Percentiles rank a stretch among this genome's conserved stretches.
Evolutionary conservation across 2,888 invertebrate genomes (phyloP).

Genomic region (Actias luna): DNA sequence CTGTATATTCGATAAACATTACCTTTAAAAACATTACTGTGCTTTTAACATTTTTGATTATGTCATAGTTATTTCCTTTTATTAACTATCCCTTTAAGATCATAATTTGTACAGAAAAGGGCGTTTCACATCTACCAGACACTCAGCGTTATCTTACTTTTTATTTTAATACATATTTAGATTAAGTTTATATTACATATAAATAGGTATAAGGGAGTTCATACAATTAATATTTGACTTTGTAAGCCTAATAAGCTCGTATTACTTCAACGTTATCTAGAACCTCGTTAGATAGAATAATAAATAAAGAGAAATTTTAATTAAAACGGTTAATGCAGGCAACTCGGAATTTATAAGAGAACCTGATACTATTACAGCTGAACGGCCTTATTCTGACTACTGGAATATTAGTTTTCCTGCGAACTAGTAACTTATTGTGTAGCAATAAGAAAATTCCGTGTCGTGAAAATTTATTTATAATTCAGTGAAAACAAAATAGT

Average conservation of each 20-base stretch:
- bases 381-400: slow-evolving; percentile 3
- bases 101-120: no score
- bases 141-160: no score
- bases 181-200: no score
- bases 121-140: no score
- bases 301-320: slow-evolving; percentile 30
- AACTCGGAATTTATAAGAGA: slow-evolving; percentile 17
- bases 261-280: slow-evolving; percentile 21
- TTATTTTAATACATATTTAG: no score
- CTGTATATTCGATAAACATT: no score
- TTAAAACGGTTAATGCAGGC: slow-evolving; percentile 21
- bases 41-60: no score
- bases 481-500: no score
- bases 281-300: slow-evolving; percentile 28
- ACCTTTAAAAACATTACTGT: no score
- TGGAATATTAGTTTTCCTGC: not conserved
- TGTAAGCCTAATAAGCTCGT: not conserved
- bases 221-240: not conserved
- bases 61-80: no score
- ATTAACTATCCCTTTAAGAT: no score
- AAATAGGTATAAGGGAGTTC: no score
- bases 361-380: slow-evolving; percentile 13
- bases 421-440: not conserved
- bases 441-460: not conserved
- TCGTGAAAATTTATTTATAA: not conserved